phyloP scores from a whole-genome alignment of 2,113 vertebrate genomes.

The Hylia prasina region DNA sequence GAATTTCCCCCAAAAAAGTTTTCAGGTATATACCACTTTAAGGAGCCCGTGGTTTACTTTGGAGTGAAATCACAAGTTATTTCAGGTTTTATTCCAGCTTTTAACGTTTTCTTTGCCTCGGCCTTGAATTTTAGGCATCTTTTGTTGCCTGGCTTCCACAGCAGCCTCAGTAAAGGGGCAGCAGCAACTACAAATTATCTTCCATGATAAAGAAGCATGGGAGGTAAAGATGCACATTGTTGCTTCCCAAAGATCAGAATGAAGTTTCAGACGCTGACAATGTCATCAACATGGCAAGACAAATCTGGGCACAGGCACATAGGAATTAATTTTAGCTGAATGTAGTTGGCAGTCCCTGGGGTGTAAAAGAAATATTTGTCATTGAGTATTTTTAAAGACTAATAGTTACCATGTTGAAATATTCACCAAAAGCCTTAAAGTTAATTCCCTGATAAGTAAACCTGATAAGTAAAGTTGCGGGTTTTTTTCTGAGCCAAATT shows the following conservation, averaged over 20 bases:
- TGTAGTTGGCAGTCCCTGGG: not conserved
- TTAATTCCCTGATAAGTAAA: not conserved
- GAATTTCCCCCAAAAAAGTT: accelerated
- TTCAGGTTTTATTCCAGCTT: not conserved
- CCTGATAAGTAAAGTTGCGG: not conserved
- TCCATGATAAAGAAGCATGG: not conserved
- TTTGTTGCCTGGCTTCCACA: not conserved
- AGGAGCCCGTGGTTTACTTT: not conserved
- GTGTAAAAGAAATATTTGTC: not conserved
- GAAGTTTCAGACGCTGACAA: not conserved
- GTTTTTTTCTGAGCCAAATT: not conserved
- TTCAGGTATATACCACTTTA: not conserved
- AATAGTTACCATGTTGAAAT: not conserved
- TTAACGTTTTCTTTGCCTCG: not conserved
- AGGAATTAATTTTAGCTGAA: not conserved
- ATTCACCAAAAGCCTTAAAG: not conserved
- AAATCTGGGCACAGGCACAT: not conserved
- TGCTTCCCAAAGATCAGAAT: not conserved
- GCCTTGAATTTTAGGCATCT: not conserved
- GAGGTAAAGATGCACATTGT: not conserved
- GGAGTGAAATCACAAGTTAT: not conserved
- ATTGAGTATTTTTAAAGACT: not conserved
- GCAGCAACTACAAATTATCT: not conserved
- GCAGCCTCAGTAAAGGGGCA: not conserved
- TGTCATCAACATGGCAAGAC: accelerated